phyloP scores from a whole-genome alignment of 2,797 vertebrate species.

The Sebastolobus alascanus region DNA sequence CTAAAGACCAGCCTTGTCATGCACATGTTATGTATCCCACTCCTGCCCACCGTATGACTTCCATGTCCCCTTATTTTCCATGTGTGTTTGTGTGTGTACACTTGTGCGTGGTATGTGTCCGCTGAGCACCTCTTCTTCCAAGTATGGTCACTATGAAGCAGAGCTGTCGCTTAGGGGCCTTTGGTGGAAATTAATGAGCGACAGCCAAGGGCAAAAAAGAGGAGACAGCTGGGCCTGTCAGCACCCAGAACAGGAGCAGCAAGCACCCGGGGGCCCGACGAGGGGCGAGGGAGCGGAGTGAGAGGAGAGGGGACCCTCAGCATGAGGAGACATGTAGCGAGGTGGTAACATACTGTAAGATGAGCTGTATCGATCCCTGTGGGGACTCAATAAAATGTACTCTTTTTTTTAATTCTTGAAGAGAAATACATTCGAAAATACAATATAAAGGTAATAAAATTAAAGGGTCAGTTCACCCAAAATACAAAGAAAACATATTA shows the following conservation, averaged over 20 bases:
- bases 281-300: constrained; percentile 32
- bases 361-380: not conserved
- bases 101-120: constrained; percentile 22
- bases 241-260: constrained; percentile 80
- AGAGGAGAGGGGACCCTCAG: constrained; percentile 18
- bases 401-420: not conserved
- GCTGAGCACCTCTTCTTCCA: constrained; percentile 87
- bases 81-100: constrained; percentile 17
- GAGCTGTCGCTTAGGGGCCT: constrained; percentile 90
- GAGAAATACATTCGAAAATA: not conserved
- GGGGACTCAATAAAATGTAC: not conserved
- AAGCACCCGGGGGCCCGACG: constrained; percentile 59
- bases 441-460: not conserved
- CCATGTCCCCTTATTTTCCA: not conserved
- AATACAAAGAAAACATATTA: no score
- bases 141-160: constrained; percentile 93
- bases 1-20: not conserved
- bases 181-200: constrained; percentile 93
- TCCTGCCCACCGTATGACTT: constrained; percentile 1
- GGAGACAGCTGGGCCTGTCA: constrained; percentile 95
- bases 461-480: no score
- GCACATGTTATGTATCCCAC: constrained; percentile 2
- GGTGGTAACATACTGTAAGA: not conserved
- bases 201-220: constrained; percentile 92
- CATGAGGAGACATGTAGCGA: not conserved